Percentiles rank a stretch among this genome's conserved stretches.
Conservation (phyloP, 2,797 vertebrate genomes). For the Hippocampus kuda region DNA sequence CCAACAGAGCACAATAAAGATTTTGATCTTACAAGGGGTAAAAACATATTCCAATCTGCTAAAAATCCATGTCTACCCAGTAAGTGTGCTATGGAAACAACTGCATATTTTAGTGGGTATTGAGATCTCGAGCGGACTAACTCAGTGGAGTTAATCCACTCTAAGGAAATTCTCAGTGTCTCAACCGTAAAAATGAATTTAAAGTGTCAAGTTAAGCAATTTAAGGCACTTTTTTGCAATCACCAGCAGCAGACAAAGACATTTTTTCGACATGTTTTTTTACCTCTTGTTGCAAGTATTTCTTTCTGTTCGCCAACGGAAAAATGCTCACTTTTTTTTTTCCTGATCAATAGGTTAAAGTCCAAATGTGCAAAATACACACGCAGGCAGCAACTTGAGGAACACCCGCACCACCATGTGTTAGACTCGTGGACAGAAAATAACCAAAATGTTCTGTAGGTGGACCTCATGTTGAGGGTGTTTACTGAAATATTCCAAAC, state of each 20-base stretch:
- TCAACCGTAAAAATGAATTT: not conserved
- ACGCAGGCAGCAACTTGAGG: not conserved
- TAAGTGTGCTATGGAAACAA: no score
- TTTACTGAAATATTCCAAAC: not conserved
- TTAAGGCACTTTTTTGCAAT: not conserved
- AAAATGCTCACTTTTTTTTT: not conserved
- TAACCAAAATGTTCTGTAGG: not conserved
- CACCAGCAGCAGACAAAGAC: not conserved
- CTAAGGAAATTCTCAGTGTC: not conserved
- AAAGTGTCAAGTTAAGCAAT: not conserved
- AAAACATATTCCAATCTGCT: no score
- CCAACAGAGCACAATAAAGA: no score
- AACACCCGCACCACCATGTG: not conserved
- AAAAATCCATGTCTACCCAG: no score
- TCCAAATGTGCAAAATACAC: conserved; percentile 3
- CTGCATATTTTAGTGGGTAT: no score
- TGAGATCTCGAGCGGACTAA: no score
- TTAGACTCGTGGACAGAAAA: not conserved
- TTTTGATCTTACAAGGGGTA: no score
- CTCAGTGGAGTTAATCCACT: not conserved
- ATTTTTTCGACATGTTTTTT: not conserved
- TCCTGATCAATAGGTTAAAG: not conserved
- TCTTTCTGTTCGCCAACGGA: not conserved
- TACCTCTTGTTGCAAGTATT: not conserved
- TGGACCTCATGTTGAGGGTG: not conserved